Evolutionary conservation across 2,113 vertebrate genomes (phyloP), one percentile per base, ranked within the genome.

Genomic region (Pogonocichla stellata): DNA sequence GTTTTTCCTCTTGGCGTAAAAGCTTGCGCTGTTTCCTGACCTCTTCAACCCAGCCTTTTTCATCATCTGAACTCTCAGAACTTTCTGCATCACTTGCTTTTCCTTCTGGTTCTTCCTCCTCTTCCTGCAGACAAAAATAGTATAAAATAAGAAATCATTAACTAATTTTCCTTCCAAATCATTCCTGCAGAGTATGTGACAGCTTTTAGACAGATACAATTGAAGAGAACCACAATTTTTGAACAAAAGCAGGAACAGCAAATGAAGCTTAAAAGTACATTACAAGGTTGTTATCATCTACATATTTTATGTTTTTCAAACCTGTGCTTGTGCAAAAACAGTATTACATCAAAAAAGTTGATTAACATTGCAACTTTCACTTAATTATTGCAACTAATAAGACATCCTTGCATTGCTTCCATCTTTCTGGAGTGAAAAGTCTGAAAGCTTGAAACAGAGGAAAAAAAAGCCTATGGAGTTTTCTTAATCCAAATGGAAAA

Each of bases 41-140:
- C 98, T 99, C 99, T 94, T 99, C 98, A 91, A 99, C 99, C 99
- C 99, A 99, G 96, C 96, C 98, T 96, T 99, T 99, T 95, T 99
- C 99, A 85, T 99, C 99, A 69, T 99, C 99, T 43, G 99, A 99
- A 96, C 99, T 99, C 91, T 99, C 98, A 25, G 98, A 98, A 91
- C 98, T 99, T 94, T 99, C 99, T 56, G 99, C 99, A n/a, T 99
- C 99, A 96, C 99, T 99, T 71, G 98, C 98, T 86, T 96, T 98
- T 70, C 99, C 99, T 98, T 99, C 99, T 16, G 95, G 98, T 88
- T 99, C 99, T 93, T 99, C 98, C 57, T 99, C 98, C 12, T 98
- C 98, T 94, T 98, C 98, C 98, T 98, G 96, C 36, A 93, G 93
- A 80, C 74, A 97, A 94, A 97, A 97, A 97, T 92, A 98, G 97